Base-by-base conservation (phyloP, 2,113 vertebrate species). In the Cyphomyrus plagiostoma region DNA sequence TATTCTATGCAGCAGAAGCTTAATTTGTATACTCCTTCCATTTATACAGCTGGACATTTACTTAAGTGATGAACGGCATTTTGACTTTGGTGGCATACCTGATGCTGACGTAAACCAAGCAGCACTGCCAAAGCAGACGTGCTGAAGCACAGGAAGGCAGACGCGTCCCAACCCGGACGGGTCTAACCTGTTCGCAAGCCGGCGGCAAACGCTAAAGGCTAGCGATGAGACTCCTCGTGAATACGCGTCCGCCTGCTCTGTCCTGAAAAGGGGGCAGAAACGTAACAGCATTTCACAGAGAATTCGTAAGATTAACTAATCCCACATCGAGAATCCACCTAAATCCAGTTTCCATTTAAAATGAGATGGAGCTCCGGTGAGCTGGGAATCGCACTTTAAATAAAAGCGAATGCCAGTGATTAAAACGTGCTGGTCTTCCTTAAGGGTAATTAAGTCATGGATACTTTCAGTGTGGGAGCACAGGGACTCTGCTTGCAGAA, bases 271-370 rank as follows among this genome's bases (percentile, higher is more conserved):
- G 56, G 56, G 56, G 56, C 23, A 62, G 62, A 70, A 15, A 30
- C 10, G n/a, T 30, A 4, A 30, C 9, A 70, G 62, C 10, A 70
- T 30, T 30, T 30, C 62, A 13, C 3, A 4, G 62, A 30, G 8
- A 13, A 4, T 13, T 70, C 26, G 1, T 30, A 15, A 70, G 26
- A 4, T 13, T 70, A 13, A 26, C 62, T 30, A 56, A 26, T 39
- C 30, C 50, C 49, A n/a, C 48, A 87, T 48, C 7, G 6, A 52
- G n/a, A 17, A 52, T 86, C n/a, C 6, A 48, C 46, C 85, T 35
- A 86, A n/a, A 86, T 52, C 50, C 85, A 53, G 49, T 91, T 90
- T 92, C 93, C 92, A 13, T 90, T 90, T 26, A 87, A 66, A 90
- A 88, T 35, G 66, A 80, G 90, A 5, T 50, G 39, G 50, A 91